Conservation (phyloP, 2,113 vertebrate species). For the Lethenteron reissneri region DNA sequence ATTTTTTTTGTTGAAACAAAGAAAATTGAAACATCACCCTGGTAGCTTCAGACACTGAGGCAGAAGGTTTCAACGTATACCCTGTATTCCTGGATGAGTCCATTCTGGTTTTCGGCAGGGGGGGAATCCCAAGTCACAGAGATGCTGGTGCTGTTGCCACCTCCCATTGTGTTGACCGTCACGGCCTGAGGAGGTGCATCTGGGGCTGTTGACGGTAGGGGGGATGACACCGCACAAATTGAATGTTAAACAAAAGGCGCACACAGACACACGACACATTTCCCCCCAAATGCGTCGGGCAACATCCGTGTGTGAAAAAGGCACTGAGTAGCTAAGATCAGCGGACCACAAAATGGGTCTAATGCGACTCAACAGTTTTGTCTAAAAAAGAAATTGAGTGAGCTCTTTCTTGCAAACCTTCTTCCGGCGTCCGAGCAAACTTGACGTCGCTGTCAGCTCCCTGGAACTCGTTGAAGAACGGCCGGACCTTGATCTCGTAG, state of each 20-base stretch:
- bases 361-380: too few relatives aligned
- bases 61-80: slow-evolving; percentile 17
- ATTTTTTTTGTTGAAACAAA: too few relatives aligned
- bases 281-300: too few relatives aligned
- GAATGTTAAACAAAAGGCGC: too few relatives aligned
- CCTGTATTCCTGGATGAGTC: slow-evolving; percentile 96
- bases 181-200: slow-evolving; percentile 91
- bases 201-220: slow-evolving; percentile 37
- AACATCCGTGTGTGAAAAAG: too few relatives aligned
- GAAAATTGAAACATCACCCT: too few relatives aligned
- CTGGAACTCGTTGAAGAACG: slow-evolving; percentile 96
- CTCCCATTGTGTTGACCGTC: slow-evolving; percentile 74
- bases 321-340: too few relatives aligned
- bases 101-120: slow-evolving; percentile 78
- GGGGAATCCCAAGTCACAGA: slow-evolving; percentile 97
- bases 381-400: too few relatives aligned
- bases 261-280: too few relatives aligned
- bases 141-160: slow-evolving; percentile 87
- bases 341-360: too few relatives aligned
- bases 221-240: neutral
- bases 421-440: slow-evolving; percentile 63
- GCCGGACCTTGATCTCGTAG: slow-evolving; percentile 85
- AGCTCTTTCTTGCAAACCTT: slow-evolving; percentile 30
- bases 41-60: too few relatives aligned
- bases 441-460: slow-evolving; percentile 91